Percentiles rank a stretch among this genome's conserved stretches.
These are phyloP conservation scores for Stegophylla sp. DNA, from an alignment of 2,888 invertebrate species.

Conservation along the genomic window DNA sequence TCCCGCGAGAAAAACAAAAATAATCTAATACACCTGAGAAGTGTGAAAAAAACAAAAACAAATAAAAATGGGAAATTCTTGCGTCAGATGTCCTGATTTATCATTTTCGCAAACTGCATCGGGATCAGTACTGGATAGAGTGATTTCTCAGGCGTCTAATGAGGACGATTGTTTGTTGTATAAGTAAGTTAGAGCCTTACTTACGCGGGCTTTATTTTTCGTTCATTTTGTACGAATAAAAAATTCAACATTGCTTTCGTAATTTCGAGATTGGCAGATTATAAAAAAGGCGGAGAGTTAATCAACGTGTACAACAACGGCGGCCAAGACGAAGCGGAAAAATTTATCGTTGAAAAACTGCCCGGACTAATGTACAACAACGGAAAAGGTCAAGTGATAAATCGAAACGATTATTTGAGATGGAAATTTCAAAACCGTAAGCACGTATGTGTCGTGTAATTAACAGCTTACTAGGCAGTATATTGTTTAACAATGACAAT, in stretches of 20 bases:
- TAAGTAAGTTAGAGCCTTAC: slow-evolving; percentile 64
- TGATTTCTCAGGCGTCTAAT: slow-evolving; percentile 85
- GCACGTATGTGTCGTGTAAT: slow-evolving; percentile 67
- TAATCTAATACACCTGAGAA: neutral
- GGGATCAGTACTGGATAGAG: slow-evolving; percentile 85
- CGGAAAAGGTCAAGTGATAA: slow-evolving; percentile 83
- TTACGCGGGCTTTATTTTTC: slow-evolving; percentile 63
- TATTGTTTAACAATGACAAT: no score
- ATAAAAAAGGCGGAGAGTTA: slow-evolving; percentile 88
- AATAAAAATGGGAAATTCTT: slow-evolving; percentile 38
- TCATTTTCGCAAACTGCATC: slow-evolving; percentile 37
- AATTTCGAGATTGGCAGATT: slow-evolving; percentile 77
- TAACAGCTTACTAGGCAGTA: no score
- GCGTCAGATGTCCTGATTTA: slow-evolving; percentile 29
- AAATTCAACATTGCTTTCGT: neutral
- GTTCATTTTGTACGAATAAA: neutral
- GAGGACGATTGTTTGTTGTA: slow-evolving; percentile 87
- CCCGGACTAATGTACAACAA: slow-evolving; percentile 86
- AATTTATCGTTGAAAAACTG: slow-evolving; percentile 84
- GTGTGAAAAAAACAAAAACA: neutral
- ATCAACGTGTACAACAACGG: slow-evolving; percentile 86
- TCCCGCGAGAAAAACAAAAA: neutral
- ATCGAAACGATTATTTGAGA: slow-evolving; percentile 84
- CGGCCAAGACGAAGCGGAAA: slow-evolving; percentile 83
- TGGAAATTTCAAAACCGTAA: slow-evolving; percentile 90